Evolutionary conservation across 2,888 invertebrate genomes (phyloP).

Genomic region (Leptopilina syphax): DNA sequence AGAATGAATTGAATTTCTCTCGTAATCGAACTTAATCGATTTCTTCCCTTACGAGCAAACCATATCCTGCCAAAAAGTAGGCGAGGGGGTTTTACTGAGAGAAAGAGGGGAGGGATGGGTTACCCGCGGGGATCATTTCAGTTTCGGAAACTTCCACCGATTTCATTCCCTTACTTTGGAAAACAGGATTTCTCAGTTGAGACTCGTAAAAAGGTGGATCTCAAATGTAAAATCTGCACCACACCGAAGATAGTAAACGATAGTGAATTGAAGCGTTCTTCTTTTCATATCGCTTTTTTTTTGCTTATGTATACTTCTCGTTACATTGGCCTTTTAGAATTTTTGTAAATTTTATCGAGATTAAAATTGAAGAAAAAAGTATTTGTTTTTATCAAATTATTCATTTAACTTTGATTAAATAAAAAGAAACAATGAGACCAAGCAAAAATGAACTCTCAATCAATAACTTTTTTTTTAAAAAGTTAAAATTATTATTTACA

Average conservation of each 20-base stretch:
- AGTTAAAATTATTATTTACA: too few relatives aligned
- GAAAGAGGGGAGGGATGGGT: neutral
- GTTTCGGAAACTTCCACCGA: conserved; percentile 38
- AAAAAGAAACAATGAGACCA: too few relatives aligned
- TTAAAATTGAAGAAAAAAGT: too few relatives aligned
- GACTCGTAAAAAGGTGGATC: conserved; percentile 26
- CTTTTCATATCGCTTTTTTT: conserved; percentile 26
- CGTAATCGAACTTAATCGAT: conserved; percentile 47
- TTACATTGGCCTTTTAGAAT: too few relatives aligned
- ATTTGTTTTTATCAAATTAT: too few relatives aligned
- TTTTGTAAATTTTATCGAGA: too few relatives aligned
- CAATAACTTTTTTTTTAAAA: too few relatives aligned
- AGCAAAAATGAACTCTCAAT: too few relatives aligned
- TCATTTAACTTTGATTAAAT: too few relatives aligned
- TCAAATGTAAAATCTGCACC: conserved; percentile 22
- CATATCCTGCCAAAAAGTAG: neutral
- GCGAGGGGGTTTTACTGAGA: too few relatives aligned
- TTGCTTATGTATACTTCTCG: conserved; percentile 16
- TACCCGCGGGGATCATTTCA: conserved; percentile 27
- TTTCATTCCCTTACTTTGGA: conserved; percentile 14
- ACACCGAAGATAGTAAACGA: conserved; percentile 10
- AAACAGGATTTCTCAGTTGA: conserved; percentile 26
- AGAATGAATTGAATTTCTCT: conserved; percentile 45
- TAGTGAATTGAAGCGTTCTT: conserved; percentile 42
- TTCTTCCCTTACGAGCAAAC: conserved; percentile 27